These are phyloP conservation scores for Chelonoidis abingdonii DNA, from an alignment of 2,113 vertebrate species.

Conservation along the genomic window DNA sequence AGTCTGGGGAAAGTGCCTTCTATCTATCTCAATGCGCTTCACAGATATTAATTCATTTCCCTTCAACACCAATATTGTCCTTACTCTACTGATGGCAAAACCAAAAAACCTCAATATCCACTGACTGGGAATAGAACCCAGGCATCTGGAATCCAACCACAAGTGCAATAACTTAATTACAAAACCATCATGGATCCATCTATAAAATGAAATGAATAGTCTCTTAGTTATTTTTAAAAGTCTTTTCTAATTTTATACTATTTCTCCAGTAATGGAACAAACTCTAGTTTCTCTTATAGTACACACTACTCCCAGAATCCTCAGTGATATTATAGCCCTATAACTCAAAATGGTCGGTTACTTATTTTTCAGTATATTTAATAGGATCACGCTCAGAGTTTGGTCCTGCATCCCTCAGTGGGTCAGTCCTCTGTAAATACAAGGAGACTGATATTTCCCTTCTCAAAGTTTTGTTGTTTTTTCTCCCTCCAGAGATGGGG, in stretches of 20 bases:
- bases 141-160: not conserved
- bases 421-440: not conserved
- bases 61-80: not conserved
- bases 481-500: not conserved
- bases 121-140: not conserved
- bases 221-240: rapidly evolving
- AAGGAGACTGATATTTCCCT: constrained; percentile 20
- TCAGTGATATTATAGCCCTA: not conserved
- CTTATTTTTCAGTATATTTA: not conserved
- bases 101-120: not conserved
- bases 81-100: not conserved
- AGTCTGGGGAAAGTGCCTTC: not conserved
- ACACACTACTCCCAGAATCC: not conserved
- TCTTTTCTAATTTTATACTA: not conserved
- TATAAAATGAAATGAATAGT: not conserved
- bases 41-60: constrained; percentile 6
- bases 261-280: not conserved
- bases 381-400: not conserved
- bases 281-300: not conserved
- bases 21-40: not conserved
- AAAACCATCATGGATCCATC: not conserved
- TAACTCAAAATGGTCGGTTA: not conserved
- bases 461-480: not conserved
- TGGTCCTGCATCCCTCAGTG: constrained; percentile 9
- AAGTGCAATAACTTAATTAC: not conserved